Base-by-base conservation (phyloP, 2,888 invertebrate species). In the Platerodrilus igneus region DNA sequence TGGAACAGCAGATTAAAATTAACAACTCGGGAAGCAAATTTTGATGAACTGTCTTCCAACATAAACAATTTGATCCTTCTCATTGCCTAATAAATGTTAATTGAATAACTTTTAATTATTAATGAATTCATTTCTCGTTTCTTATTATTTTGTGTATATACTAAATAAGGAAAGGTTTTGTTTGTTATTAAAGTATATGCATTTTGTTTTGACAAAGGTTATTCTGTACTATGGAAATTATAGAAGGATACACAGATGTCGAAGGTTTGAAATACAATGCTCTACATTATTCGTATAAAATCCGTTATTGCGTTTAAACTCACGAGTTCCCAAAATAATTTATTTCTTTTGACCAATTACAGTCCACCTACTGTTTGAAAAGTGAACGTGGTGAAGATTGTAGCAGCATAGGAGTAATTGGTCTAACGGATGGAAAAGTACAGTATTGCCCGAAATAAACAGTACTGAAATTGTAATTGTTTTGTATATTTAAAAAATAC, bases 181-280 rank as follows among this genome's bases (percentile, higher is more conserved):
- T 27, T 25, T 20, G 25, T 36, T 36, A 36, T 36, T 36, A 27
- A 36, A 36, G 18, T 17, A 36, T 18, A 27, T 36, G 9, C 19
- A 30, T 16, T 36, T 36, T n/a, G n/a, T 36, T 36, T 36, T 36
- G 11, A 36, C 17, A 17, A 27, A 14, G 27, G 18, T 26, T 36
- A 36, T 20, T 26, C 36, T 18, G 13, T 18, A 22, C 18, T 36
- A 26, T 7, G 17, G 27, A 13, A 27, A 36, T 18, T 30, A 26
- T 25, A 26, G 36, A n/a, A n/a, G n/a, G n/a, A n/a, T 36, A 27
- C 27, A 36, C 27, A 36, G 4, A 36, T 36, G 28, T 13, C 19
- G 13, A 29, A 37, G 30, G 29, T 37, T 37, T 37, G 30, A 20
- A 16, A 37, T 30, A 29, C 28, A 37, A 29, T 37, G 37, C 20